Evolutionary conservation across 2,113 vertebrate genomes (phyloP), one percentile per base, ranked within the genome.

Genomic region (Grallaria varia): DNA sequence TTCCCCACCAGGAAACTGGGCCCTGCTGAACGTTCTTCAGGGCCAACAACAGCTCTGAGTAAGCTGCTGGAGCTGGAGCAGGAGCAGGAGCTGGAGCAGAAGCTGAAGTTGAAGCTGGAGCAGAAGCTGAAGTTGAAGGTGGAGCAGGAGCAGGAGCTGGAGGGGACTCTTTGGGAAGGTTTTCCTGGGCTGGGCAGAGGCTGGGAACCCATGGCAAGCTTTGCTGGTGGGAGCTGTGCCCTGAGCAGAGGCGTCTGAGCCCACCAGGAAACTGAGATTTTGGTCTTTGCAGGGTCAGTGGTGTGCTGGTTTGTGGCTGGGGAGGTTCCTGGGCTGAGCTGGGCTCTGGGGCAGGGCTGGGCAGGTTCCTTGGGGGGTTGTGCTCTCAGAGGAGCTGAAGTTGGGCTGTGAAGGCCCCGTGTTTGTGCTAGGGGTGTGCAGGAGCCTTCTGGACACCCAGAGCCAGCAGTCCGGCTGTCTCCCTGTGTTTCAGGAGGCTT

Each of bases 401-500:
- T 15, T 59, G 56, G 59, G 59, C 35, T 60, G 59, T 18, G 35
- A 22, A 22, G n/a, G 56, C n/a, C 56, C 56, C 35, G 56, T 9
- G n/a, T 30, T 30, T 22, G 37, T 33, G 75, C 44, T 42, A 30
- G 55, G 60, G 21, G 17, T 17, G 52, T 14, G 21, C 21, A 27
- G 84, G 50, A 39, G 30, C 37, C 63, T 35, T 23, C 59, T 16
- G 35, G 39, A 24, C 16, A 14, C 42, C 30, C 28, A 28, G 11
- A 2, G 24, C 2, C 2, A 39, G 59, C 35, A 8, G 42, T 16
- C 31, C 4, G 23, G 17, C 45, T 47, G 23, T 33, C 22, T 27
- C 27, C 5, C 0, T 1, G 28, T 3, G 0, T 9, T 42, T 27
- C 16, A 62, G 55, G n/a, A 30, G 12, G 33, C 22, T 73, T 53